These are phyloP conservation scores for Tortricodes alternella DNA, from an alignment of 2,888 invertebrate species.

Conservation along the genomic window DNA sequence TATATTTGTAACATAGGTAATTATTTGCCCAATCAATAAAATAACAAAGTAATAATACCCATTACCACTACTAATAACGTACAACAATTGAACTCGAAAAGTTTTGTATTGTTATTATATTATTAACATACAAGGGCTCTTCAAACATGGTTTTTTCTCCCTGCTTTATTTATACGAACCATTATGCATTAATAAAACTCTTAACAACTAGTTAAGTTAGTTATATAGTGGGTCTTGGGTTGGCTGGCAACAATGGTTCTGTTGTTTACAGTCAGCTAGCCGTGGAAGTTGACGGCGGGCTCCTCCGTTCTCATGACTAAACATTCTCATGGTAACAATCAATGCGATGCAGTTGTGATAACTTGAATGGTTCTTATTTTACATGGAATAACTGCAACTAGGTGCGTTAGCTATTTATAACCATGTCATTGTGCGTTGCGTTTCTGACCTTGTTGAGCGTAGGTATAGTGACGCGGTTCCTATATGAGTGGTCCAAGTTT, in stretches of 20 bases:
- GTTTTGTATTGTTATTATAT: no score
- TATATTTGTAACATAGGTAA: no score
- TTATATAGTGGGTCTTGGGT: slow-evolving; percentile 28
- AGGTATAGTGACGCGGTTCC: slow-evolving; percentile 7
- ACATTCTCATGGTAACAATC: slow-evolving; percentile 73
- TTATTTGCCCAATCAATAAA: not conserved
- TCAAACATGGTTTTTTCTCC: slow-evolving; percentile 1
- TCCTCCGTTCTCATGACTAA: slow-evolving; percentile 67
- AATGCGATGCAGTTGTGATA: slow-evolving; percentile 61
- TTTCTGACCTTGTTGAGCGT: slow-evolving; percentile 15
- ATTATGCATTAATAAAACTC: slow-evolving; percentile 16
- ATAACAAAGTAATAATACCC: not conserved
- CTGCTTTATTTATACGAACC: not conserved
- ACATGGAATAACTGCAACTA: slow-evolving; percentile 48
- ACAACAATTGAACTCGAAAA: no score
- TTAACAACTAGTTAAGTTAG: slow-evolving; percentile 14
- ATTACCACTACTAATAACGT: no score
- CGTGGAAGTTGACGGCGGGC: slow-evolving; percentile 56
- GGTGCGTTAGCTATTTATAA: slow-evolving; percentile 34
- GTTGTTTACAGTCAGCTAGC: slow-evolving; percentile 46
- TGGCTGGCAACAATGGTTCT: slow-evolving; percentile 38
- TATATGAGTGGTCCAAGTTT: slow-evolving; percentile 7
- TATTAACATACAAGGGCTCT: not conserved
- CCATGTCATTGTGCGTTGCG: slow-evolving; percentile 16
- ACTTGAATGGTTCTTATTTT: slow-evolving; percentile 56